Conservation (phyloP, 2,888 invertebrate species). For the Mythimna pallens region DNA sequence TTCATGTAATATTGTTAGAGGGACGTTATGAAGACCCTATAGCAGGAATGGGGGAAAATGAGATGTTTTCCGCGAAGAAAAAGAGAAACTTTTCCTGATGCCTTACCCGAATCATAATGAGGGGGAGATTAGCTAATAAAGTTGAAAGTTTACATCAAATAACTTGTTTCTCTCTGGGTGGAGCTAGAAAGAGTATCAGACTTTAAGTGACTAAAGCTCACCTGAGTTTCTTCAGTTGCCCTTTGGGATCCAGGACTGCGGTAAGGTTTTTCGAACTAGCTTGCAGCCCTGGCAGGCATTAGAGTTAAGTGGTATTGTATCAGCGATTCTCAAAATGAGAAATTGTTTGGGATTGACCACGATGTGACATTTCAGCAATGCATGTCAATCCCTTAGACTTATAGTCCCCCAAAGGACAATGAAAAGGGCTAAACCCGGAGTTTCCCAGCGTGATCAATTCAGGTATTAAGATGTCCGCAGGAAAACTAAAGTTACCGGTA, state of each 20-base stretch:
- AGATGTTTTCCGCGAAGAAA: not conserved
- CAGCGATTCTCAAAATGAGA: not conserved
- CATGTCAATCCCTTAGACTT: too few relatives aligned
- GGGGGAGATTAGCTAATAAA: not conserved
- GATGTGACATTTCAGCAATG: too few relatives aligned
- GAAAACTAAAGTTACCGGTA: too few relatives aligned
- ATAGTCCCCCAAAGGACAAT: too few relatives aligned
- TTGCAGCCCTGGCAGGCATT: not conserved
- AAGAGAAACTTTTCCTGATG: not conserved
- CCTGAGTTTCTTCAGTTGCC: not conserved
- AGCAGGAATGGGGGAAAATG: not conserved
- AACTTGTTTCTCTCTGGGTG: not conserved
- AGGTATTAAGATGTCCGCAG: too few relatives aligned
- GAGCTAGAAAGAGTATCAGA: not conserved
- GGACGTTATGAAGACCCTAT: constrained; percentile 20
- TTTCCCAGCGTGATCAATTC: too few relatives aligned
- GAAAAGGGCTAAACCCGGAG: too few relatives aligned
- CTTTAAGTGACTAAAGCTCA: not conserved
- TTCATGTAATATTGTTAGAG: constrained; percentile 26
- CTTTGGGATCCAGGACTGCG: not conserved
- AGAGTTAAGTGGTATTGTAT: not conserved
- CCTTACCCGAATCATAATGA: not conserved
- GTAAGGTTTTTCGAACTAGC: not conserved
- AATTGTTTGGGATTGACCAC: too few relatives aligned
- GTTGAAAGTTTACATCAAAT: not conserved